A percentile compares a stretch with the other conserved stretches of the same genome.
These are phyloP conservation scores for Crossocerus cetratus DNA, from an alignment of 2,888 invertebrate species.

Conservation along the genomic window DNA sequence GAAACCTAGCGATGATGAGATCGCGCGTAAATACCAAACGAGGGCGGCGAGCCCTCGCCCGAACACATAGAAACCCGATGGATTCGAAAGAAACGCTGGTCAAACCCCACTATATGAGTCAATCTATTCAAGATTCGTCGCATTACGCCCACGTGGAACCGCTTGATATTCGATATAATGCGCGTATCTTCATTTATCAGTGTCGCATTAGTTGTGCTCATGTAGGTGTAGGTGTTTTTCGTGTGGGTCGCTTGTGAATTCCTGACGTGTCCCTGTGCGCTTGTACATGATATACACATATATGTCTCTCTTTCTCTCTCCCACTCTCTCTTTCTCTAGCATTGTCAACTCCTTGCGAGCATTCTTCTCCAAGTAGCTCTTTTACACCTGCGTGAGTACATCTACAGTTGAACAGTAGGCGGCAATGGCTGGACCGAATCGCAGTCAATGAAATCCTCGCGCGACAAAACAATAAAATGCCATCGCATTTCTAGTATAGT, in stretches of 20 bases:
- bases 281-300: conserved; percentile 19
- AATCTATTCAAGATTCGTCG: conserved; percentile 46
- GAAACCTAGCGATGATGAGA: neutral
- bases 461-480: too few relatives aligned
- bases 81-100: too few relatives aligned
- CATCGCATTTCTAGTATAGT: too few relatives aligned
- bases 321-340: conserved; percentile 16
- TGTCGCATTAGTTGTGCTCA: conserved; percentile 41
- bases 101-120: conserved; percentile 10
- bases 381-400: conserved; percentile 41
- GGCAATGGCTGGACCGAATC: conserved; percentile 72
- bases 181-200: conserved; percentile 12
- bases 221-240: conserved; percentile 25
- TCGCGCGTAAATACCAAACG: neutral
- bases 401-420: conserved; percentile 72
- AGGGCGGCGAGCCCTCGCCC: too few relatives aligned
- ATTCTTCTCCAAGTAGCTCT: conserved; percentile 41
- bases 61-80: too few relatives aligned
- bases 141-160: conserved; percentile 48
- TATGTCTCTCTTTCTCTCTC: conserved; percentile 22
- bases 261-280: conserved; percentile 14
- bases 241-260: neutral
- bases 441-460: conserved; percentile 48
- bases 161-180: conserved; percentile 27
- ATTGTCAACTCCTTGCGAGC: too few relatives aligned